phyloP scores from a whole-genome alignment of 2,113 vertebrate species.

The Archocentrus centrarchus region DNA sequence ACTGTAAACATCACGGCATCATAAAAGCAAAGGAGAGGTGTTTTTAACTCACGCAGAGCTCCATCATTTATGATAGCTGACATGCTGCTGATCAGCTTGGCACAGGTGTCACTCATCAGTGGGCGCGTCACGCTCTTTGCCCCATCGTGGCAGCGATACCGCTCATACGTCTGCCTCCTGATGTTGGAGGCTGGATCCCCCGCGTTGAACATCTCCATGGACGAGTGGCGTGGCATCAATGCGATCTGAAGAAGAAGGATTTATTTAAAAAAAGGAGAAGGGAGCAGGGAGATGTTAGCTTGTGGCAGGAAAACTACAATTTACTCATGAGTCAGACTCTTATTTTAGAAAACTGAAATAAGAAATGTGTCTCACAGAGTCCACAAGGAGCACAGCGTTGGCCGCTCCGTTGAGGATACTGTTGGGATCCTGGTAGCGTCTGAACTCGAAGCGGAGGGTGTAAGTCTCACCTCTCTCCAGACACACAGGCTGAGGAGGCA shows the following conservation, averaged over 20 bases:
- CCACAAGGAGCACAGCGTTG: conserved; percentile 84
- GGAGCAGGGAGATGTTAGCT: not conserved
- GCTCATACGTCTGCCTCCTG: conserved; percentile 88
- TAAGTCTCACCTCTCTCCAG: conserved; percentile 90
- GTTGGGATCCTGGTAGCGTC: conserved; percentile 79
- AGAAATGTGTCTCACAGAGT: conserved; percentile 85
- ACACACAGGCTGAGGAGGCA: conserved; percentile 87
- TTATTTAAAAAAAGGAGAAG: not conserved
- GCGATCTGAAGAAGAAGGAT: conserved; percentile 82
- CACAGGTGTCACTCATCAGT: conserved; percentile 84
- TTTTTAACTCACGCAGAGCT: conserved; percentile 87
- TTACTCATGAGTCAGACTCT: not conserved
- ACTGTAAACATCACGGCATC: not conserved
- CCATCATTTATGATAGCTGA: conserved; percentile 89
- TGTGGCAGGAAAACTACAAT: not conserved
- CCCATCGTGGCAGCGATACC: conserved; percentile 88
- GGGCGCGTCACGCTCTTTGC: conserved; percentile 80
- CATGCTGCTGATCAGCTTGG: conserved; percentile 89
- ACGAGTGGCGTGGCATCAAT: conserved; percentile 88
- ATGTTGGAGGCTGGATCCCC: conserved; percentile 84
- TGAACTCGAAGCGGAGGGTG: conserved; percentile 88
- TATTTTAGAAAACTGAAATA: not conserved
- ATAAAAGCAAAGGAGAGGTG: not conserved
- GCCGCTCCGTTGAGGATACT: conserved; percentile 72
- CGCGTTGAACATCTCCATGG: conserved; percentile 92